Evolutionary conservation across 2,888 invertebrate species (phyloP).

Genomic region (Cepaea hortensis): DNA sequence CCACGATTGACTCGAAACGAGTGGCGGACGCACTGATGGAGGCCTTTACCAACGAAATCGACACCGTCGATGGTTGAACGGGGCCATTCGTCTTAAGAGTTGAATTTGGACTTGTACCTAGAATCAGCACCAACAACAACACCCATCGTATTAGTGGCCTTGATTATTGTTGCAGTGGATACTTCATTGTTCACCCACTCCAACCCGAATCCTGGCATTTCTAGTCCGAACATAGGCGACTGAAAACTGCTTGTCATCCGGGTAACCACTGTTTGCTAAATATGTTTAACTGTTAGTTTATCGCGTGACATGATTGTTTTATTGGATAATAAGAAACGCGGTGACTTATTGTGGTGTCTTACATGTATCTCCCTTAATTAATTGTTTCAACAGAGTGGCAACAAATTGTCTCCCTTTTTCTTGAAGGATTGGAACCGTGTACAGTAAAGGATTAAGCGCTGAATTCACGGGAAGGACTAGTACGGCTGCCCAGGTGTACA

Average conservation of each 20-base stretch:
- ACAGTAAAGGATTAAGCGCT: conserved; percentile 40
- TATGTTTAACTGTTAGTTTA: too few relatives aligned
- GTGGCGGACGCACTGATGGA: too few relatives aligned
- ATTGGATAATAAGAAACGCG: too few relatives aligned
- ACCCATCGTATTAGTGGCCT: too few relatives aligned
- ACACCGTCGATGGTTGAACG: too few relatives aligned
- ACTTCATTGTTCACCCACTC: conserved; percentile 57
- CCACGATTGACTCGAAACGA: too few relatives aligned
- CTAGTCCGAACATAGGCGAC: not conserved
- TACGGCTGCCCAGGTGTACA: conserved; percentile 25
- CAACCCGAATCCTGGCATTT: conserved; percentile 30
- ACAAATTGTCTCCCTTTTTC: not conserved
- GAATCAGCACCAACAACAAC: too few relatives aligned
- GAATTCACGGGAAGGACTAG: conserved; percentile 43
- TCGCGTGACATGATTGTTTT: too few relatives aligned
- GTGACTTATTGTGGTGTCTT: not conserved
- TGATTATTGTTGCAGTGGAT: conserved; percentile 62
- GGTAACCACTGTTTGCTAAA: conserved; percentile 11
- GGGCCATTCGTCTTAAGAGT: too few relatives aligned
- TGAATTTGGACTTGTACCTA: too few relatives aligned
- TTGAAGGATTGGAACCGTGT: conserved; percentile 33
- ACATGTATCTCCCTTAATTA: not conserved
- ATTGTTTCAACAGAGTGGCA: not conserved
- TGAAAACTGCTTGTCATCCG: conserved; percentile 40
- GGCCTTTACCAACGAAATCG: too few relatives aligned